Evolutionary conservation across 64 coral and sea anemone species (phyloP), one percentile per base, ranked within the genome.

Genomic region (Anthopleura sola): DNA sequence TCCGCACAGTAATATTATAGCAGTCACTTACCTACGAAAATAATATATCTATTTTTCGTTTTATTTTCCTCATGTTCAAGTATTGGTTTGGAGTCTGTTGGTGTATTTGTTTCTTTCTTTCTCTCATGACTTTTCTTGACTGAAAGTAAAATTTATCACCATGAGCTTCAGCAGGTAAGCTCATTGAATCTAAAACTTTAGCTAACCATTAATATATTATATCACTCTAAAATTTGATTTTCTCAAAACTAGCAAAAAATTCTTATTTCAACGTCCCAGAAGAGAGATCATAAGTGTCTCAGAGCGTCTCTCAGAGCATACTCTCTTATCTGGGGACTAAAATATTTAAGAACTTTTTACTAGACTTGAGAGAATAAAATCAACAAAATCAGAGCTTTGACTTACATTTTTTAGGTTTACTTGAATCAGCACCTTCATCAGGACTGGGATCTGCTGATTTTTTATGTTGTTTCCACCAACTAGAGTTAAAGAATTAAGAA

Each of bases 11-110:
- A 6, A 44, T 44, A 44, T 44, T 44, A 44, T 44, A 3, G 40
- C 9, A 56, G 17, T n/a, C 54, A 4, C 87, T 68, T 94, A 98
- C 96, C 96, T 56, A 98, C 60, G 88, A 98, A 98, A 54, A 98
- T 71, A 78, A 98, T 90, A 55, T 89, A 92, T 94, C 90, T 94
- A 47, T 87, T 91, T 36, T 78, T 90, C 51, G 49, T 83, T 18
- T 78, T 46, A 21, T 85, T 54, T 12, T 86, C 48, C 7, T 86
- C 93, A 6, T 15, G n/a, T 49, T 15, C 85, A 13, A 36, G 2
- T 31, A 29, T 34, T 36, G 11, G 44, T 80, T 85, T 20, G 38
- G 51, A 9, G 24, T 81, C 37, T 55, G 16, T 36, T 82, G 83
- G 28, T 68, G 36, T 81, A 13, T 31, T 68, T 83, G 66, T 29